A percentile compares a stretch with the other conserved stretches of the same genome.
These are phyloP conservation scores for Coracopsis vasa DNA, from an alignment of 2,113 vertebrate genomes.

Conservation along the genomic window DNA sequence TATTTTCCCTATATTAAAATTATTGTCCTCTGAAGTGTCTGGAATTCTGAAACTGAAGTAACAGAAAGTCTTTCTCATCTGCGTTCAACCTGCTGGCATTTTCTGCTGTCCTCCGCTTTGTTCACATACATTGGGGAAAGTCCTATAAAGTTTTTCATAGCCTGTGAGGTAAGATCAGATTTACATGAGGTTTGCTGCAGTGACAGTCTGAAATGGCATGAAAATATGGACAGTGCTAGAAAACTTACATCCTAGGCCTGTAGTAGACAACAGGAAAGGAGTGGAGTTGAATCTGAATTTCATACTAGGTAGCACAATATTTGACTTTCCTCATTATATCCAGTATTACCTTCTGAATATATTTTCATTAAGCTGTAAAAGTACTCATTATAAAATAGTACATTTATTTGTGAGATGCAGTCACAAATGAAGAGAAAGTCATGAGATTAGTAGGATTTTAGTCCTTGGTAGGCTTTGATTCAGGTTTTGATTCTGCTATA, in stretches of 20 bases:
- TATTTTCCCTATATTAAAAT: neutral
- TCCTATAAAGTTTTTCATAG: neutral
- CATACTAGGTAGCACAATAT: neutral
- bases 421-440: neutral
- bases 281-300: neutral
- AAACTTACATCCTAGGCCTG: neutral
- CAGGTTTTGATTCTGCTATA: neutral
- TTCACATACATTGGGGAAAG: neutral
- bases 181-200: neutral
- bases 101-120: neutral
- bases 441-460: neutral
- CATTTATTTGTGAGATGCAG: neutral
- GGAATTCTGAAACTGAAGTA: neutral
- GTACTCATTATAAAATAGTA: neutral
- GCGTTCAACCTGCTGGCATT: neutral
- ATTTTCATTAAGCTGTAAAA: neutral
- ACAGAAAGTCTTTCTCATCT: neutral
- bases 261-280: neutral
- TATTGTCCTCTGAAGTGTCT: neutral
- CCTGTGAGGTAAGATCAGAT: neutral
- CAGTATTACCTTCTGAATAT: neutral
- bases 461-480: neutral
- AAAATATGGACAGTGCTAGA: neutral
- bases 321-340: neutral
- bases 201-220: neutral